Evolutionary conservation across 2,797 vertebrate genomes (phyloP), one percentile per base, ranked within the genome.

Genomic region (Acrossocheilus fasciatus): DNA sequence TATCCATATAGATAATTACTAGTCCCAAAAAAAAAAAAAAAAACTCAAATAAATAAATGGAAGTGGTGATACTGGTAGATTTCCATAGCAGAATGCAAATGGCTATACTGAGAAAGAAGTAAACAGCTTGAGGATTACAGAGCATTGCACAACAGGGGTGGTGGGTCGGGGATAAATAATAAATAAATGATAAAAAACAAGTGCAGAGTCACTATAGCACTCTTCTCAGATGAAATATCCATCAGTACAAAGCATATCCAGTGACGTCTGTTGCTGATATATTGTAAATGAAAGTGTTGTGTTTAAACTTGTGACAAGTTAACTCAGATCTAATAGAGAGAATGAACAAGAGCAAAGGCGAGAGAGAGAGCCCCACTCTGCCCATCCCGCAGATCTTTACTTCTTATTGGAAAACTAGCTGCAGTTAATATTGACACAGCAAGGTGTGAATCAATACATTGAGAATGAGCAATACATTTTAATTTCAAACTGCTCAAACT

Each of bases 391-490:
- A 97, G 94, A 97, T 97, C 94, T 96, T 97, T 97, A 96, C 96
- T 97, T 97, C 95, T 97, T 98, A 98, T 96, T 98, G 98, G 96
- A 97, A 97, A 98, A 98, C 95, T 97, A 95, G 91, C 95, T 94
- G 93, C 95, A 97, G 94, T 96, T 97, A 95, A 96, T 98, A 99
- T 98, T 98, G 98, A 98, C 97, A 98, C 91, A 97, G 94, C 96
- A 95, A 97, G 95, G 96, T 93, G 91, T 95, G 95, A 96, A 98
- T 99, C 98, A 97, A 99, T 99, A 98, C 93, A 97, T 96, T 95
- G 96, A 97, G 96, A 98, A 97, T 96, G 96, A 96, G 97, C 95
- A 95, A 99, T 98, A 97, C 97, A 98, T 99, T 99, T 98, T 99
- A 98, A 99, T 98, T 99, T 98, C 96, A 98, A 98, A 97, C 96